Percentiles rank a stretch among this genome's conserved stretches.
Conservation (phyloP, 2,113 vertebrate species). For the Charadrius vociferus region DNA sequence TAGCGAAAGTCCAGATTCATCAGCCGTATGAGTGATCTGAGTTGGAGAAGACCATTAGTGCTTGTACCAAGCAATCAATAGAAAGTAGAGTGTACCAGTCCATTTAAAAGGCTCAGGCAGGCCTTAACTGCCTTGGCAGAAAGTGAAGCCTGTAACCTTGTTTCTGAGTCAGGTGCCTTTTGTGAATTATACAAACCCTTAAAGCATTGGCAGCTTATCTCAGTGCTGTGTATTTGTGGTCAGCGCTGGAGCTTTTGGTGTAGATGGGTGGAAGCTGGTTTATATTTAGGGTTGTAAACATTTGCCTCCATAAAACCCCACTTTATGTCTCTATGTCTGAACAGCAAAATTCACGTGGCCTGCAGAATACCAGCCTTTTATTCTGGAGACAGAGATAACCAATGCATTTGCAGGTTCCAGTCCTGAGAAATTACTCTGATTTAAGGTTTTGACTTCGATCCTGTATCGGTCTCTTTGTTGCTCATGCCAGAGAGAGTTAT, state of each 20-base stretch:
- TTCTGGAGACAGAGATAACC: neutral
- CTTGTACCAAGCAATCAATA: neutral
- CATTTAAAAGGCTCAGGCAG: neutral
- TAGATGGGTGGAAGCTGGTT: neutral
- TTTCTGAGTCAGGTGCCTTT: neutral
- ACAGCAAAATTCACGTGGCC: neutral
- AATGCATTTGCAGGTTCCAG: neutral
- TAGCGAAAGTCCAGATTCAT: neutral
- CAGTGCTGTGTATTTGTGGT: neutral
- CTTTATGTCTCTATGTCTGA: neutral
- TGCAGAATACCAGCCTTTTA: neutral
- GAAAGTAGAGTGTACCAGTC: neutral
- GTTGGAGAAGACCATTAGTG: neutral
- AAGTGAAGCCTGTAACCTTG: neutral
- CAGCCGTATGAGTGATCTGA: neutral
- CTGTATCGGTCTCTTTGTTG: neutral
- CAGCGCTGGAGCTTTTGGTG: neutral
- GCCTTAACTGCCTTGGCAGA: neutral
- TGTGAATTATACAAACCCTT: neutral
- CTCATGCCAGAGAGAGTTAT: neutral
- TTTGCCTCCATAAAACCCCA: neutral
- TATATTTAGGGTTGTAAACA: neutral
- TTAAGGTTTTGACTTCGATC: neutral
- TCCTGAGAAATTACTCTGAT: slow-evolving; percentile 5
- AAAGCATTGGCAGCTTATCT: neutral